These are phyloP conservation scores for Yponomeuta plumbellus DNA, from an alignment of 2,888 invertebrate species.

Conservation along the genomic window DNA sequence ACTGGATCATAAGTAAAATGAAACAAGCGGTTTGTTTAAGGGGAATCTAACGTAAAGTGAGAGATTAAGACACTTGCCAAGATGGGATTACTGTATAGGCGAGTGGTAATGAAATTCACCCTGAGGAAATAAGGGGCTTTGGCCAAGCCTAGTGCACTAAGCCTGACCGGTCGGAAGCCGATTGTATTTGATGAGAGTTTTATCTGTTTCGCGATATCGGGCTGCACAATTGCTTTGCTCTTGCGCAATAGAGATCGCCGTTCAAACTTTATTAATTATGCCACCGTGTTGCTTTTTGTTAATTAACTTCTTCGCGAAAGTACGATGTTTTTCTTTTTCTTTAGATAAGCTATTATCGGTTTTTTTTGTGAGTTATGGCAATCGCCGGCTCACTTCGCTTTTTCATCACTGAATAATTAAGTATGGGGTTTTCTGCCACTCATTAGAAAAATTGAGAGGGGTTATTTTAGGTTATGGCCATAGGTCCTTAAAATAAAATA, in stretches of 20 bases:
- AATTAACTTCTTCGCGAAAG: background rate
- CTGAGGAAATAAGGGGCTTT: constrained; percentile 62
- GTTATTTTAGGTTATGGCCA: too few relatives aligned
- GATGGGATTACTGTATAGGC: constrained; percentile 63
- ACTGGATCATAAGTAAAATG: constrained; percentile 71
- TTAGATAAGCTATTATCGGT: background rate
- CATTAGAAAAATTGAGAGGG: too few relatives aligned
- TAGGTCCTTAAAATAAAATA: too few relatives aligned
- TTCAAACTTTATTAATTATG: constrained; percentile 45
- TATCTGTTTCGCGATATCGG: constrained; percentile 63
- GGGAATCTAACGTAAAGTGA: constrained; percentile 63
- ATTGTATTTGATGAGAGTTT: constrained; percentile 74
- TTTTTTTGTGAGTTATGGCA: background rate
- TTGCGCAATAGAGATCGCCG: constrained; percentile 39
- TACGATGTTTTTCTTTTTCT: background rate
- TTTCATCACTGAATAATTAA: too few relatives aligned
- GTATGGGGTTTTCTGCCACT: too few relatives aligned
- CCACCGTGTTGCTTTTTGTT: background rate
- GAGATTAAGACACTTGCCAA: constrained; percentile 69
- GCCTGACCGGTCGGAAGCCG: constrained; percentile 63
- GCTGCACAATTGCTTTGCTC: constrained; percentile 37
- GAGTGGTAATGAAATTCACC: constrained; percentile 73
- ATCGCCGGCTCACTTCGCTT: background rate
- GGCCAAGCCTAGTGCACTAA: constrained; percentile 63
- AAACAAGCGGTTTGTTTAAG: constrained; percentile 63